These are phyloP conservation scores for Rhyzopertha dominica DNA, from an alignment of 1,140 invertebrate species.

Conservation along the genomic window DNA sequence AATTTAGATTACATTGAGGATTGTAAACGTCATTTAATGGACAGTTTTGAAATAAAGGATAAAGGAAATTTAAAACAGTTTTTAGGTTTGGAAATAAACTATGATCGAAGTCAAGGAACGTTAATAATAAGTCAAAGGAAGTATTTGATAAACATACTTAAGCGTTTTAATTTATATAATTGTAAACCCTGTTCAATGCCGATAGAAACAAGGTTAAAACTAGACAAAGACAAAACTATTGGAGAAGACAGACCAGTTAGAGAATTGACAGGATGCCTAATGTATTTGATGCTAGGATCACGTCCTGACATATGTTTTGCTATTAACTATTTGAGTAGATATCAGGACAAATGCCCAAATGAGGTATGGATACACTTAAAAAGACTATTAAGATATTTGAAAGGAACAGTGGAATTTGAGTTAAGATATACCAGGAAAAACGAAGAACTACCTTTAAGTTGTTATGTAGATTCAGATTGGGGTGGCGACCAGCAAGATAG, in stretches of 20 bases:
- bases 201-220: constrained; percentile 14
- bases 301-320: constrained; percentile 8
- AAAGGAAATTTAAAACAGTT: constrained; percentile 19
- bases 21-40: constrained; percentile 14
- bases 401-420: constrained; percentile 34
- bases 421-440: constrained; percentile 20
- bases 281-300: constrained; percentile 11
- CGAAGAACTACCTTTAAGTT: constrained; percentile 5
- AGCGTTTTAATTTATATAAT: constrained; percentile 14
- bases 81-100: constrained; percentile 19
- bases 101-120: constrained; percentile 15
- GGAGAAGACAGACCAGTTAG: not conserved
- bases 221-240: not conserved
- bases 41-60: constrained; percentile 20
- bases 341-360: constrained; percentile 6
- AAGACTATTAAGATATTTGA: constrained; percentile 43
- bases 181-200: constrained; percentile 7
- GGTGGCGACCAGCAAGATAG: constrained; percentile 32
- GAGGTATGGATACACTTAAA: constrained; percentile 19
- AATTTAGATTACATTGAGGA: constrained; percentile 8
- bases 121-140: constrained; percentile 19
- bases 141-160: constrained; percentile 6
- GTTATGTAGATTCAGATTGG: constrained; percentile 40
- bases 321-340: constrained; percentile 11
- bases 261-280: constrained; percentile 8